Conservation (phyloP, 1,140 invertebrate genomes). For the Cotesia chilonis region DNA sequence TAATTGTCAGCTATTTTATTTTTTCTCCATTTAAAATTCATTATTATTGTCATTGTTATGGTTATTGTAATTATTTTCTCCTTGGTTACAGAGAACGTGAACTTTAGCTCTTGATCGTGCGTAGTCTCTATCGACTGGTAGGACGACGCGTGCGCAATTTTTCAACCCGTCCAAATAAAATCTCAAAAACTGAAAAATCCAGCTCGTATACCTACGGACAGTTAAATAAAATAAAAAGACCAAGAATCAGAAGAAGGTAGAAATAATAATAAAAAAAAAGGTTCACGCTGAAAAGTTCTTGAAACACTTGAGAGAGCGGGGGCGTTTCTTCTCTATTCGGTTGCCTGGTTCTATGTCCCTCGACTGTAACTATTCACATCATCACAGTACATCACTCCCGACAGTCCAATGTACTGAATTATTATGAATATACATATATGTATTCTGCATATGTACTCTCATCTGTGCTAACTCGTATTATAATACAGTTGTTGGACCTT, state of each 20-base stretch:
- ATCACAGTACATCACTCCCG: too few relatives aligned
- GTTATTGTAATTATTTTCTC: not conserved
- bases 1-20: too few relatives aligned
- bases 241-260: not conserved
- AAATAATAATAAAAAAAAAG: too few relatives aligned
- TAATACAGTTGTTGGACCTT: not conserved
- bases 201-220: too few relatives aligned
- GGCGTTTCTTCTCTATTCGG: not conserved
- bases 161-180: not conserved
- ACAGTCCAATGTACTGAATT: too few relatives aligned
- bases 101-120: conserved; percentile 8
- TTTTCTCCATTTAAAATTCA: too few relatives aligned
- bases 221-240: not conserved
- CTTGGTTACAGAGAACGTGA: conserved; percentile 4
- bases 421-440: too few relatives aligned
- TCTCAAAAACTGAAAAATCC: not conserved
- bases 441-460: not conserved
- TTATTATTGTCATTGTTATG: too few relatives aligned
- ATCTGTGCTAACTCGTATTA: not conserved
- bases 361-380: conserved; percentile 6
- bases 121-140: conserved; percentile 18
- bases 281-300: conserved; percentile 8
- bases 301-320: conserved; percentile 6
- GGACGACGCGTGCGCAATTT: conserved; percentile 7
- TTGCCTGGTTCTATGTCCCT: not conserved